Base-by-base conservation (phyloP, 2,113 vertebrate genomes). In the Heterochromis multidens region DNA sequence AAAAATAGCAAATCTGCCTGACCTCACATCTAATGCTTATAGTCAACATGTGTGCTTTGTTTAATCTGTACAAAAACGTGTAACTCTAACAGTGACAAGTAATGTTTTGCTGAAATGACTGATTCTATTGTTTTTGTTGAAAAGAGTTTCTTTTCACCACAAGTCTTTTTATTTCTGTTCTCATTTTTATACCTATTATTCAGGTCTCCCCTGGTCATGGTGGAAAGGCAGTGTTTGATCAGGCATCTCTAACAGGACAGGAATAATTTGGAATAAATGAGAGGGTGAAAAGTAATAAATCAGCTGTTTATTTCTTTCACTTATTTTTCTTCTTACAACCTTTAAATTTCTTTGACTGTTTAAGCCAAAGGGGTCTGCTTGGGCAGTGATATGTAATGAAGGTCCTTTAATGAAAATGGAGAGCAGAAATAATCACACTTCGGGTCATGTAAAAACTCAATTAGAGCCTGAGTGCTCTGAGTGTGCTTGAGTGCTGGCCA, bases 321-420 rank as follows among this genome's bases (percentile, higher is more conserved):
- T 85, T 77, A 46, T 76, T 87, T 88, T 88, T 49, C 19, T 80
- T 57, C 63, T 63, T 70, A 5, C 40, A 67, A 74, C 37, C 49
- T 67, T 78, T 43, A 56, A 57, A 74, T 89, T 76, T 79, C 74
- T 58, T 78, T 85, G 49, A 60, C 33, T 52, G 31, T 57, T 54
- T 35, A 67, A 70, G 67, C 83, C 81, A 9, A 33, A 31, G 67
- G n/a, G 84, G 83, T 46, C 81, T 37, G 49, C 70, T 74, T 29
- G 70, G 27, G 81, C 67, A 9, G 37, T 49, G 1, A 59, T 58
- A 25, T 87, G 82, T 88, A 84, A 88, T 87, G 65, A 93, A 88
- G 82, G 77, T 60, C 87, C 62, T 67, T 49, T 89, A 92, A 93
- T 87, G 61, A 91, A 92, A 94, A 92, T 65, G 87, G 91, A 89